Percentiles rank a stretch among this genome's conserved stretches.
phyloP scores from a whole-genome alignment of 2,797 vertebrate species.

The Lophotriccus pileatus region DNA sequence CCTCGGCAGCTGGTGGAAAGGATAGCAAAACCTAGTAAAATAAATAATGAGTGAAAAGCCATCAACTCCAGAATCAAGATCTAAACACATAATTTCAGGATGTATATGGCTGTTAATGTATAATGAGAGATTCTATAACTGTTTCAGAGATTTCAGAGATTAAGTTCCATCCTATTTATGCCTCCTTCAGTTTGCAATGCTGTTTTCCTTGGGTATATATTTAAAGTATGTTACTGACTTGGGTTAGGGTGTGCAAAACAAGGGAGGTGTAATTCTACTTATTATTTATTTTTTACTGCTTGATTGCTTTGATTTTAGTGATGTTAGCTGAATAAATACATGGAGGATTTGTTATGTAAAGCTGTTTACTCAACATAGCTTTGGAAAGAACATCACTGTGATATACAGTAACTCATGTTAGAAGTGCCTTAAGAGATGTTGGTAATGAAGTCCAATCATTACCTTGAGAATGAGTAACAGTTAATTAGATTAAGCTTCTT shows the following conservation, averaged over 20 bases:
- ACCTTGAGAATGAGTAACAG: neutral
- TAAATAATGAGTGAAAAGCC: neutral
- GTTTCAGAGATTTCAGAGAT: neutral
- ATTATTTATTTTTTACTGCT: neutral
- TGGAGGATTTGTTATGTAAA: neutral
- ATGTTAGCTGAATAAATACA: neutral
- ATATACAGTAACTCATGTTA: neutral
- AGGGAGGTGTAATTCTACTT: neutral
- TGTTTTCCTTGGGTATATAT: neutral
- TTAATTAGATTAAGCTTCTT: neutral
- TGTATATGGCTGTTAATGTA: neutral
- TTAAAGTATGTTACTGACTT: neutral
- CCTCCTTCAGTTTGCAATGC: neutral
- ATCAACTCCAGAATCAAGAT: neutral
- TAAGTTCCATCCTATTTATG: neutral
- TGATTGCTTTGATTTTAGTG: neutral
- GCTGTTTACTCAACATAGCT: neutral
- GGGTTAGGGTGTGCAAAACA: neutral
- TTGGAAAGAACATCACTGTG: neutral
- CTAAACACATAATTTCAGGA: neutral
- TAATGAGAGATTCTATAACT: neutral
- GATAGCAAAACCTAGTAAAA: neutral
- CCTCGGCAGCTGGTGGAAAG: neutral
- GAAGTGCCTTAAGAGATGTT: neutral
- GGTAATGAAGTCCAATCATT: neutral